Conservation (phyloP, 2,888 invertebrate species). For the Parnassius orleans region DNA sequence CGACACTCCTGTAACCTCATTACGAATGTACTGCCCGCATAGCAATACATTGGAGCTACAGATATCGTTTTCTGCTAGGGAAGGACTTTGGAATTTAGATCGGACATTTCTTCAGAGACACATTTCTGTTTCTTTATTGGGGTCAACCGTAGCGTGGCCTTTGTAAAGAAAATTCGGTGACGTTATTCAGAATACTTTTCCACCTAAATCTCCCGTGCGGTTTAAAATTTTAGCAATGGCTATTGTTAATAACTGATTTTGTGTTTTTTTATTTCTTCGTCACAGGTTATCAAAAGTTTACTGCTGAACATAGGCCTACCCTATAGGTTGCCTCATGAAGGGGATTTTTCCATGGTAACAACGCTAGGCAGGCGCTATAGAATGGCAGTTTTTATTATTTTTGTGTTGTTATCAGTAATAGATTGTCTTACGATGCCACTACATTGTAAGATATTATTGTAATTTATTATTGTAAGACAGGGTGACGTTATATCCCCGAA, state of each 20-base stretch:
- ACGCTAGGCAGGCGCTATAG: no score
- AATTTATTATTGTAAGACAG: no score
- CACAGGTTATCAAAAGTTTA: no score
- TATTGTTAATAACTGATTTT: not conserved
- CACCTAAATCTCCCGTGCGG: slow-evolving; percentile 6
- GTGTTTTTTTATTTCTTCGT: no score
- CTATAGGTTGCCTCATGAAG: no score
- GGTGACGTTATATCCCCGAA: no score
- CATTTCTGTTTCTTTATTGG: slow-evolving; percentile 24
- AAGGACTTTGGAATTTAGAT: slow-evolving; percentile 17
- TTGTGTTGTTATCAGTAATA: no score
- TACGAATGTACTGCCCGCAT: slow-evolving; percentile 6
- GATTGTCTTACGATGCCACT: no score
- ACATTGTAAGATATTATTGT: no score
- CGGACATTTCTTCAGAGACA: slow-evolving; percentile 19
- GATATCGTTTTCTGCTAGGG: not conserved
- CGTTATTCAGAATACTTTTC: slow-evolving; percentile 7
- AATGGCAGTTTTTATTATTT: no score
- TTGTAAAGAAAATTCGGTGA: slow-evolving; percentile 6
- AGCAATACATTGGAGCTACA: slow-evolving; percentile 6
- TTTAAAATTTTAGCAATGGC: not conserved
- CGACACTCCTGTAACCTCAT: slow-evolving; percentile 12
- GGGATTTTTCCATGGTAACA: no score
- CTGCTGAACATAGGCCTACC: no score
- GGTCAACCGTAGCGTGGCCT: slow-evolving; percentile 13